Percentiles rank a stretch among this genome's conserved stretches.
Evolutionary conservation across 53 echinoderm and acorn worm species (phyloP).

Genomic region (Apostichopus leukothele): DNA sequence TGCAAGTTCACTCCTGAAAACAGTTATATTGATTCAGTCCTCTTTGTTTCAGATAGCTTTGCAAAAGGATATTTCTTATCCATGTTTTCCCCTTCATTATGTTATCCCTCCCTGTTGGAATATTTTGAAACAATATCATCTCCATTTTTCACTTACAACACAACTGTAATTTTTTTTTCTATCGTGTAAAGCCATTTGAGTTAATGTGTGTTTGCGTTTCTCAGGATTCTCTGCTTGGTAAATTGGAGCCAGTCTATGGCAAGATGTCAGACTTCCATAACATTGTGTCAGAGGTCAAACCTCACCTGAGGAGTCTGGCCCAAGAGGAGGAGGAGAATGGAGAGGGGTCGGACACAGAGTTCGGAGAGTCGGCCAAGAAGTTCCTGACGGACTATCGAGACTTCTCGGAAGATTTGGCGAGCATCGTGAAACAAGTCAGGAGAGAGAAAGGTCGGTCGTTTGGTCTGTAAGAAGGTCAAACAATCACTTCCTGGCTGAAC

Average conservation of each 20-base stretch:
- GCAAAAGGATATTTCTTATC: too few relatives aligned
- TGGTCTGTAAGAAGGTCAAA: not conserved
- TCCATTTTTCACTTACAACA: too few relatives aligned
- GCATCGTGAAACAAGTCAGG: slow-evolving; percentile 71
- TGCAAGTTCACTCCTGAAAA: too few relatives aligned
- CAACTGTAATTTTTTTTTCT: too few relatives aligned
- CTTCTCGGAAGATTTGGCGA: slow-evolving; percentile 83
- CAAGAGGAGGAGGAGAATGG: slow-evolving; percentile 81
- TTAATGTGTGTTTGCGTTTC: not conserved
- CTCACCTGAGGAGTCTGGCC: slow-evolving; percentile 79
- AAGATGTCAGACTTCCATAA: slow-evolving; percentile 64
- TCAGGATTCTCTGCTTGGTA: slow-evolving; percentile 75
- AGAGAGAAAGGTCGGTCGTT: slow-evolving; percentile 23
- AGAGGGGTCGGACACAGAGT: slow-evolving; percentile 16
- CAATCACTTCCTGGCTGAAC: not conserved
- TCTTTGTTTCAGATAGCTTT: too few relatives aligned
- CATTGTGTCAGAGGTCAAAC: slow-evolving; percentile 95
- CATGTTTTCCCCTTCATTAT: too few relatives aligned
- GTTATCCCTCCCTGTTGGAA: too few relatives aligned
- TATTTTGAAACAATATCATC: too few relatives aligned
- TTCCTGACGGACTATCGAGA: slow-evolving; percentile 81
- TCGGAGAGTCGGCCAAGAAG: slow-evolving; percentile 60
- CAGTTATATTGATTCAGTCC: too few relatives aligned
- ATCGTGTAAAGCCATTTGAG: too few relatives aligned
- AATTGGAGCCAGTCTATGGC: slow-evolving; percentile 78